Percentiles rank a stretch among this genome's conserved stretches.
Evolutionary conservation across 2,888 invertebrate species (phyloP).

Genomic region (Piscicola geometra): DNA sequence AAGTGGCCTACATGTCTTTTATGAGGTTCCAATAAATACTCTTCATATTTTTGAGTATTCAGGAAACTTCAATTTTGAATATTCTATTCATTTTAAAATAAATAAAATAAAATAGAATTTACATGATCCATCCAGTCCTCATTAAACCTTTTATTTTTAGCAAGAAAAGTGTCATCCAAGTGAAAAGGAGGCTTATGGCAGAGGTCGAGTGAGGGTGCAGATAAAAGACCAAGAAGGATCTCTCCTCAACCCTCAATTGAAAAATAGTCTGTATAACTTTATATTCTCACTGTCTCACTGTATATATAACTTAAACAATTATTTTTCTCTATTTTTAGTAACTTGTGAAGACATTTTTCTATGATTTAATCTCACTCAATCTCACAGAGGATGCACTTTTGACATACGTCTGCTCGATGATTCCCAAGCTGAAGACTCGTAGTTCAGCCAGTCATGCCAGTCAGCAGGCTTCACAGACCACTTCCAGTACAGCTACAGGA

Average conservation of each 20-base stretch:
- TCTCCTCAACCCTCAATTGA: constrained; percentile 62
- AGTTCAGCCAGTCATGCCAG: not conserved
- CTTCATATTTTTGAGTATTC: no score
- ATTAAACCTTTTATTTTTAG: constrained; percentile 36
- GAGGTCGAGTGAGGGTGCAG: constrained; percentile 87
- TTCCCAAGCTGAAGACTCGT: constrained; percentile 75
- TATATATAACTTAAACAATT: no score
- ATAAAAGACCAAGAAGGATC: constrained; percentile 82
- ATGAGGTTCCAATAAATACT: constrained; percentile 62
- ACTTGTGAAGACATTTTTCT: not conserved
- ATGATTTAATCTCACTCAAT: not conserved
- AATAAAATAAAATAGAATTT: not conserved
- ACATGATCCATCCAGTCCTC: not conserved
- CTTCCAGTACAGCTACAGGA: not conserved
- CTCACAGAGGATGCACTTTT: constrained; percentile 68
- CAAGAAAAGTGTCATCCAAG: constrained; percentile 75
- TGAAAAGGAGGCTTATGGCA: constrained; percentile 75
- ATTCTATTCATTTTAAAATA: not conserved
- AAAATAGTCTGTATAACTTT: constrained; percentile 40
- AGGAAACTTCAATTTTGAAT: not conserved
- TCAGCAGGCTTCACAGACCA: not conserved
- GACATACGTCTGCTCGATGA: constrained; percentile 72
- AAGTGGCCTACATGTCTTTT: constrained; percentile 75
- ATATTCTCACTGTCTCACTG: no score
- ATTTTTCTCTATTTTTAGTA: not conserved